Evolutionary conservation across 2,888 invertebrate genomes (phyloP).

Genomic region (Matsumyia berberina): DNA sequence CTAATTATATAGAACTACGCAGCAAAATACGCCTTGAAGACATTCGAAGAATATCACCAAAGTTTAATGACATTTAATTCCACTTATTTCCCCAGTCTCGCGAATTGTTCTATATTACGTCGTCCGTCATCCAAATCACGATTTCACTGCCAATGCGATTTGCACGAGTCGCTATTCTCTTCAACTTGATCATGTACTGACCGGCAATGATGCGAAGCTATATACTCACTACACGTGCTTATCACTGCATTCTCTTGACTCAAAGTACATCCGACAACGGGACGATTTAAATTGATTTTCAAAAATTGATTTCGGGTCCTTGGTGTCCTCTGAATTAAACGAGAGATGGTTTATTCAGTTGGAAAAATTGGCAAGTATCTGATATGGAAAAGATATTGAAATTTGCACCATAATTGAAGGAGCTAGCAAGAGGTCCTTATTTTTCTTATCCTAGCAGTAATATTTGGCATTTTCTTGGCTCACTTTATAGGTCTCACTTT

Average conservation of each 20-base stretch:
- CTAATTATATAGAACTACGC: not conserved
- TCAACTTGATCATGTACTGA: conserved; percentile 15
- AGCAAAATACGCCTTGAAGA: not conserved
- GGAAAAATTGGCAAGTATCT: too few species aligned
- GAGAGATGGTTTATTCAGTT: too few species aligned
- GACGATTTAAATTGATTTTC: conserved; percentile 81
- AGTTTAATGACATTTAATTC: conserved; percentile 10
- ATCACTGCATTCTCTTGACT: conserved; percentile 23
- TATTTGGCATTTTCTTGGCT: too few species aligned
- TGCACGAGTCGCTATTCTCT: not conserved
- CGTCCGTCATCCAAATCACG: not conserved
- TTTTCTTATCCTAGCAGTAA: too few species aligned
- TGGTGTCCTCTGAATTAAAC: too few species aligned
- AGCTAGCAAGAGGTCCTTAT: too few species aligned
- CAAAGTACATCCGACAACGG: conserved; percentile 8
- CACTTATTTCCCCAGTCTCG: not conserved
- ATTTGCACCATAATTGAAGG: too few species aligned
- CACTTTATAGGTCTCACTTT: too few species aligned
- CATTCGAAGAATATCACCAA: not conserved
- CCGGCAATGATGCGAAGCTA: conserved; percentile 16
- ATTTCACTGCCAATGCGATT: not conserved
- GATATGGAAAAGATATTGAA: too few species aligned
- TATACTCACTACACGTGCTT: conserved; percentile 50
- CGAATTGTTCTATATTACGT: not conserved
- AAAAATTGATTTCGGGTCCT: conserved; percentile 79